Conservation (phyloP, 2,888 invertebrate species). For the Oxyscelio sp. region DNA sequence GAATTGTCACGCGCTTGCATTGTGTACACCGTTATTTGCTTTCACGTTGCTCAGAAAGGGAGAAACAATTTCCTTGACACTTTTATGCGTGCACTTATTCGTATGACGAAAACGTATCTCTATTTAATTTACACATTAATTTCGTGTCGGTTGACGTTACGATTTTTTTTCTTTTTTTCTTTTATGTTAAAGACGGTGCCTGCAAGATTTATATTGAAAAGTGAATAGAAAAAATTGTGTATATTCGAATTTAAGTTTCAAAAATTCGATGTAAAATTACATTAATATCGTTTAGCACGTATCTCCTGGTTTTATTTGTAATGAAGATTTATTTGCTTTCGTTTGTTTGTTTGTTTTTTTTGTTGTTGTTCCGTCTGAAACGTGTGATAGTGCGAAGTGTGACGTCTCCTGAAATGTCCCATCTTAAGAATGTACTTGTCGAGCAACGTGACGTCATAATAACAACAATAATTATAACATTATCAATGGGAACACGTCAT, state of each 20-base stretch:
- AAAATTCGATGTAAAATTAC: conserved; percentile 74
- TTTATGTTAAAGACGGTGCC: conserved; percentile 44
- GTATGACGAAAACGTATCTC: conserved; percentile 45
- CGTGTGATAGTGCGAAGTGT: background rate
- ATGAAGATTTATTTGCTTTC: conserved; percentile 3
- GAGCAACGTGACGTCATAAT: conserved; percentile 74
- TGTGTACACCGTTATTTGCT: conserved; percentile 32
- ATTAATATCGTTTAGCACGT: conserved; percentile 73
- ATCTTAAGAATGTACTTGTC: conserved; percentile 54
- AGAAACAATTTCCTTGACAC: conserved; percentile 49
- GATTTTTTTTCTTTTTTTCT: background rate
- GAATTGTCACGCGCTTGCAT: conserved; percentile 22
- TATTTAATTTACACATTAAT: conserved; percentile 43
- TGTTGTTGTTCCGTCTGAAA: too few species aligned
- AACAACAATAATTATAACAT: conserved; percentile 69
- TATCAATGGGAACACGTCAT: conserved; percentile 74
- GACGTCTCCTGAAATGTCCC: conserved; percentile 5
- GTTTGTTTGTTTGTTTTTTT: too few species aligned
- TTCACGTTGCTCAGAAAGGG: conserved; percentile 71
- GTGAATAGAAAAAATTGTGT: conserved; percentile 72
- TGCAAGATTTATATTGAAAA: conserved; percentile 62
- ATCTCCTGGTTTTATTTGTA: conserved; percentile 34
- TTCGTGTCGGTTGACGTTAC: conserved; percentile 23
- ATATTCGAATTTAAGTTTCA: conserved; percentile 68
- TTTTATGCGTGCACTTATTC: conserved; percentile 14